Evolutionary conservation across 1,140 invertebrate species (phyloP).

Genomic region (Bombus ignitus): DNA sequence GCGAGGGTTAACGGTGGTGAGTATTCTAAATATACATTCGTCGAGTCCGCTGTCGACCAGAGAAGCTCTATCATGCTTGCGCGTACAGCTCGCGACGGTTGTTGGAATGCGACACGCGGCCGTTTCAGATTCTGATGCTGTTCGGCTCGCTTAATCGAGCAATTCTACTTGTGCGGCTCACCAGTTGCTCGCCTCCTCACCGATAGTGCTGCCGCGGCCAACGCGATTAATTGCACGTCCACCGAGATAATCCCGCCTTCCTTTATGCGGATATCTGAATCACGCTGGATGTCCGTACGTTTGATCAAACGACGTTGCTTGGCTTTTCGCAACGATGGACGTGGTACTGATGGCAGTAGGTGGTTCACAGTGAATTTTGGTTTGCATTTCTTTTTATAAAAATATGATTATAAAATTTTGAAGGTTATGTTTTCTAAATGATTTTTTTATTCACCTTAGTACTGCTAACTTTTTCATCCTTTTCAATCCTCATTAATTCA

Average conservation of each 20-base stretch:
- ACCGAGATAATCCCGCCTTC: slow-evolving; percentile 34
- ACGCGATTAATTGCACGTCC: slow-evolving; percentile 44
- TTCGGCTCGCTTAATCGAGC: slow-evolving; percentile 45
- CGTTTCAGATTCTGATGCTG: slow-evolving; percentile 36
- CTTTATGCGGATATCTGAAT: slow-evolving; percentile 37
- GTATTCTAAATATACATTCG: slow-evolving; percentile 66
- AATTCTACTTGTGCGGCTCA: slow-evolving; percentile 22
- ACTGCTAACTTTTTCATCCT: neutral
- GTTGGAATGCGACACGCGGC: slow-evolving; percentile 66
- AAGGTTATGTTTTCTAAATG: neutral
- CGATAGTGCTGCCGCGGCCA: neutral
- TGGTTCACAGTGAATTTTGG: neutral
- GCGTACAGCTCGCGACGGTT: slow-evolving; percentile 15
- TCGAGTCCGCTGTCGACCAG: slow-evolving; percentile 40
- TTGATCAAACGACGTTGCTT: neutral
- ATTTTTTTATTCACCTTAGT: neutral
- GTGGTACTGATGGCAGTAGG: neutral
- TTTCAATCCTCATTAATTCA: too few relatives aligned
- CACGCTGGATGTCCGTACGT: neutral
- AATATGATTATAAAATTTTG: neutral
- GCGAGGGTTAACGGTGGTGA: slow-evolving; percentile 66
- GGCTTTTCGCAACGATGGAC: neutral
- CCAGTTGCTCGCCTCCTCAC: slow-evolving; percentile 23
- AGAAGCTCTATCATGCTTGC: slow-evolving; percentile 26
- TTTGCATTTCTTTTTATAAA: too few relatives aligned